These are phyloP conservation scores for Hippopotamus amphibius DNA, from an alignment of 2,113 vertebrate genomes.

Conservation along the genomic window DNA sequence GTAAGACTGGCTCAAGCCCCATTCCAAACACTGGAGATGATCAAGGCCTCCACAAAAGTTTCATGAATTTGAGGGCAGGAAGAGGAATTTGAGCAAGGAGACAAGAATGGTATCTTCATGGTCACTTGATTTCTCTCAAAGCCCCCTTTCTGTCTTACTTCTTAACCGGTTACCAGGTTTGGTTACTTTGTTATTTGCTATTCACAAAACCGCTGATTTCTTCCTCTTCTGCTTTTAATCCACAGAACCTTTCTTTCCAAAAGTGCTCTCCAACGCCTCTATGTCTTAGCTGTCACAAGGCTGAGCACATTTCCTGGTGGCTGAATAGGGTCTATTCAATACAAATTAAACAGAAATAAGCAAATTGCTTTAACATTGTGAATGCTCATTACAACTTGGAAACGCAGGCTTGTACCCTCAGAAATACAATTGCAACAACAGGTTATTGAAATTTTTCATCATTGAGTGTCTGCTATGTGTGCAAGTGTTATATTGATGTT, in stretches of 20 bases:
- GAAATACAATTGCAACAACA: background rate
- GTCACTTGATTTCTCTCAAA: background rate
- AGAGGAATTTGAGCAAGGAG: background rate
- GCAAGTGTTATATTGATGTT: background rate
- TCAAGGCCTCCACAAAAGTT: background rate
- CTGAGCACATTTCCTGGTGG: slow-evolving; percentile 37
- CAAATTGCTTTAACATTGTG: background rate
- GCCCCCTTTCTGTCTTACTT: background rate
- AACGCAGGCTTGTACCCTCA: background rate
- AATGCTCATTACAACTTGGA: slow-evolving; percentile 20
- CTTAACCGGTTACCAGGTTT: slow-evolving; percentile 2
- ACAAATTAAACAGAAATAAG: slow-evolving; percentile 31
- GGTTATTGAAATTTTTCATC: background rate
- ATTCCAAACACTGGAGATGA: background rate
- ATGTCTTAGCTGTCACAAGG: background rate
- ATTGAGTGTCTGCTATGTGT: background rate
- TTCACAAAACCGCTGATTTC: background rate
- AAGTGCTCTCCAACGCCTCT: background rate
- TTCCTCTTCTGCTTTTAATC: background rate
- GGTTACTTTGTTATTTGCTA: background rate
- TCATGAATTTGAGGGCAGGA: background rate
- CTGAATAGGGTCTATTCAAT: background rate
- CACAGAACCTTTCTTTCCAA: background rate
- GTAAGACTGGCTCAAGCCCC: background rate
- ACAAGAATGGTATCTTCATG: background rate